Evolutionary conservation across 2,888 invertebrate genomes (phyloP).

Genomic region (Lycophotia porphyrea): DNA sequence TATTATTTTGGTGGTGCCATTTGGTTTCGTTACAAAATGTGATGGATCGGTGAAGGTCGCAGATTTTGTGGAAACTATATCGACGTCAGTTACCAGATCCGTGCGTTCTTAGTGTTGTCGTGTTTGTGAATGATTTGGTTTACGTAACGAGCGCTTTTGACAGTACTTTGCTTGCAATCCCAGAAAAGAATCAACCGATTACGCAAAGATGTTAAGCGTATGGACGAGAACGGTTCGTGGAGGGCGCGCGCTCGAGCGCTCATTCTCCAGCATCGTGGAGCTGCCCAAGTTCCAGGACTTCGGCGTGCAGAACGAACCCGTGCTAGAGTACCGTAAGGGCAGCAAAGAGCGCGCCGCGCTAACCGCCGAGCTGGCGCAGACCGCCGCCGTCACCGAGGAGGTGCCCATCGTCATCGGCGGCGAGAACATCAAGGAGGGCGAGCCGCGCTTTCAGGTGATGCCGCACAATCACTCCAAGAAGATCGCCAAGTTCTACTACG

Average conservation of each 20-base stretch:
- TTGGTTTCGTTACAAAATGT: constrained; percentile 88
- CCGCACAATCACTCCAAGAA: constrained; percentile 97
- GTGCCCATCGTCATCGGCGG: constrained; percentile 99
- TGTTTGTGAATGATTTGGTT: constrained; percentile 60
- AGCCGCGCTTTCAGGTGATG: constrained; percentile 95
- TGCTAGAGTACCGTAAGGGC: constrained; percentile 94
- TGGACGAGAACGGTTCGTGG: constrained; percentile 86
- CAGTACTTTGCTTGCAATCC: constrained; percentile 58
- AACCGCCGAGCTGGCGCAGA: constrained; percentile 92
- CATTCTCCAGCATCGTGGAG: constrained; percentile 91
- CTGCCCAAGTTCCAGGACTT: constrained; percentile 92
- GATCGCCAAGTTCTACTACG: constrained; percentile 98
- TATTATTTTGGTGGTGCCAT: constrained; percentile 58
- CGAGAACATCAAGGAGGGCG: constrained; percentile 94
- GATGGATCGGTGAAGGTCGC: constrained; percentile 80
- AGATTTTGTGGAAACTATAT: constrained; percentile 63
- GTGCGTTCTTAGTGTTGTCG: constrained; percentile 57
- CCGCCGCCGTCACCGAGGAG: constrained; percentile 93
- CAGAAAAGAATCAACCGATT: constrained; percentile 50
- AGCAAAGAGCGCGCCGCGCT: constrained; percentile 95
- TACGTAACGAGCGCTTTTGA: constrained; percentile 69
- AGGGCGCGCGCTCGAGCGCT: constrained; percentile 90
- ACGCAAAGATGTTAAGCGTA: constrained; percentile 72
- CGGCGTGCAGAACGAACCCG: constrained; percentile 94
- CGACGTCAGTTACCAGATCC: constrained; percentile 63